Conservation (phyloP, 2,888 invertebrate species). For the Conops quadrifasciatus region DNA sequence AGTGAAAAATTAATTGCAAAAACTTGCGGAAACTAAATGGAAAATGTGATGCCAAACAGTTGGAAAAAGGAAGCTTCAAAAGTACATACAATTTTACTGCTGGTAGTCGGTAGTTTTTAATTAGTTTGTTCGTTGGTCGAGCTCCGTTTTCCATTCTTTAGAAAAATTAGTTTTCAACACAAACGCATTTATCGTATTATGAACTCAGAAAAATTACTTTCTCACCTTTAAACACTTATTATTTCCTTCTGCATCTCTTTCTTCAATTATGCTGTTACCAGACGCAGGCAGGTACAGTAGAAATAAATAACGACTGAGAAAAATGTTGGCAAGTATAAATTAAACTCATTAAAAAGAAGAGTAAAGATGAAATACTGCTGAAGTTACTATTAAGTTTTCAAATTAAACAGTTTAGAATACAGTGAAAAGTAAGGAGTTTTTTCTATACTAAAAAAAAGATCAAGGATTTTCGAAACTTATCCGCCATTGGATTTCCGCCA, state of each 20-base stretch:
- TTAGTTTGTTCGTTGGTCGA: neutral
- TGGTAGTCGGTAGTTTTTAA: neutral
- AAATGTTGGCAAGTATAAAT: too few relatives aligned
- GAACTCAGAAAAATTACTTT: neutral
- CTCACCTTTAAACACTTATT: conserved; percentile 1
- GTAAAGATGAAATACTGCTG: too few relatives aligned
- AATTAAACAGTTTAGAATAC: too few relatives aligned
- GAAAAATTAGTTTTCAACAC: neutral
- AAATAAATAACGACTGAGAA: too few relatives aligned
- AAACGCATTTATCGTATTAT: conserved; percentile 20
- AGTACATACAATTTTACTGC: neutral
- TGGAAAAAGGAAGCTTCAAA: conserved; percentile 3
- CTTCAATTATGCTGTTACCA: too few relatives aligned
- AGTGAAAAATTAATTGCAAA: conserved; percentile 28
- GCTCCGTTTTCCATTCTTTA: neutral
- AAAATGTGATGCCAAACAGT: neutral
- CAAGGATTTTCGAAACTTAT: too few relatives aligned
- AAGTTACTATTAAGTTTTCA: too few relatives aligned
- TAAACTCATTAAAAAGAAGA: too few relatives aligned
- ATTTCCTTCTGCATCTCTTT: neutral
- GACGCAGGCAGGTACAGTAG: too few relatives aligned
- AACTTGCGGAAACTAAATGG: conserved; percentile 13
- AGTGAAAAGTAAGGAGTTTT: too few relatives aligned
- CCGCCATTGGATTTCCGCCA: too few relatives aligned
- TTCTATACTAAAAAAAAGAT: too few relatives aligned